These are phyloP conservation scores for Thaleichthys pacificus DNA, from an alignment of 2,797 vertebrate species.

Conservation along the genomic window DNA sequence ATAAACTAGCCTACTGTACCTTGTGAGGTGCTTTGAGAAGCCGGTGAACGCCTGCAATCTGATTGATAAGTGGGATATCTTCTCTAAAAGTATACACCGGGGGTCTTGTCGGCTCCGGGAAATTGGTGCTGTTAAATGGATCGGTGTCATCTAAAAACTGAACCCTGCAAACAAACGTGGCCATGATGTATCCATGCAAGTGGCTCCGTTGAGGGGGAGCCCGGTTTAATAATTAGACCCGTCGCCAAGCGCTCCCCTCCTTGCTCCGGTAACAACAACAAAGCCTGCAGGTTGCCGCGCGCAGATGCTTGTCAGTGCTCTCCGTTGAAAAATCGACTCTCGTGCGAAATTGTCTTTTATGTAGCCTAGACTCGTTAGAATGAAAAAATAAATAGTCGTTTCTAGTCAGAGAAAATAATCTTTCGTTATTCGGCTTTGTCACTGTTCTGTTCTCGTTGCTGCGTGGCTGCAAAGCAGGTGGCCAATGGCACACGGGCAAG, in stretches of 20 bases:
- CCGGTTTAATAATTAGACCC: constrained; percentile 27
- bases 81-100: constrained; percentile 88
- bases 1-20: constrained; percentile 63
- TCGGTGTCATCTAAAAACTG: constrained; percentile 95
- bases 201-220: constrained; percentile 43
- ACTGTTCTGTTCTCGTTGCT: neutral
- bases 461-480: constrained; percentile 63
- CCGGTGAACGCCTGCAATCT: constrained; percentile 86
- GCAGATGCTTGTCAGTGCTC: neutral
- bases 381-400: constrained; percentile 4
- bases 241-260: constrained; percentile 26
- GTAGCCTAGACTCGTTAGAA: neutral
- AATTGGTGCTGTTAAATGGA: constrained; percentile 93
- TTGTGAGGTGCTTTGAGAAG: constrained; percentile 90
- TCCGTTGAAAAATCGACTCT: constrained; percentile 21
- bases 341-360: no score
- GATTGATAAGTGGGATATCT: constrained; percentile 87
- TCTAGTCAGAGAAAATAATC: neutral
- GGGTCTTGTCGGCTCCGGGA: constrained; percentile 88
- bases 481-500: constrained; percentile 38
- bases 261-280: constrained; percentile 65
- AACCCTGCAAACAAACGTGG: constrained; percentile 87
- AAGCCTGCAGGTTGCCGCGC: constrained; percentile 56
- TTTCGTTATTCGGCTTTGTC: neutral
- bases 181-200: constrained; percentile 86